Evolutionary conservation across 2,113 vertebrate species (phyloP).

Genomic region (Trichechus manatus): DNA sequence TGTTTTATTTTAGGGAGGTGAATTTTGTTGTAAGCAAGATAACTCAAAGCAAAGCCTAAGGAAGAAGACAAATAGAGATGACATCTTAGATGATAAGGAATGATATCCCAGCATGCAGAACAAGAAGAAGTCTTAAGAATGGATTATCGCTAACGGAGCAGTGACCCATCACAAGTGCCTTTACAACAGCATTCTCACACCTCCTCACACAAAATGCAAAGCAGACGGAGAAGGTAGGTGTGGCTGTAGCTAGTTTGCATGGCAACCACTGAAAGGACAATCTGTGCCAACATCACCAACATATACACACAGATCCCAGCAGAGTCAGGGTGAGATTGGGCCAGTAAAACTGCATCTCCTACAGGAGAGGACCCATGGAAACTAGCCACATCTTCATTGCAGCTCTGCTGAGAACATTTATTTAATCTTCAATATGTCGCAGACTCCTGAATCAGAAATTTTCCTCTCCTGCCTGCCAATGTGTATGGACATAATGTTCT

Average conservation of each 20-base stretch:
- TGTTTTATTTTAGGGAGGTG: not conserved
- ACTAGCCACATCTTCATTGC: not conserved
- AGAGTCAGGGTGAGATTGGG: not conserved
- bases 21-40: conserved; percentile 8
- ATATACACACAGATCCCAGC: not conserved
- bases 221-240: not conserved
- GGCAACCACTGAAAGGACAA: not conserved
- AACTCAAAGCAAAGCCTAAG: not conserved
- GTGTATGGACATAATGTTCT: not conserved
- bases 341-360: not conserved
- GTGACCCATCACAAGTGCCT: not conserved
- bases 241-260: not conserved
- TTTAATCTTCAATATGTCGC: not conserved
- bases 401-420: not conserved
- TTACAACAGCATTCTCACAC: not conserved
- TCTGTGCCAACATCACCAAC: not conserved
- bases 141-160: not conserved
- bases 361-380: not conserved
- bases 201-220: not conserved
- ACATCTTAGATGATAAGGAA: not conserved
- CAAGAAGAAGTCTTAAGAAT: not conserved
- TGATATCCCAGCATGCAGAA: not conserved
- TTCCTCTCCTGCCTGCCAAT: not conserved
- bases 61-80: not conserved
- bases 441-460: not conserved